Evolutionary conservation across 2,113 vertebrate species (phyloP), one percentile per base, ranked within the genome.

Genomic region (Colaptes auratus): DNA sequence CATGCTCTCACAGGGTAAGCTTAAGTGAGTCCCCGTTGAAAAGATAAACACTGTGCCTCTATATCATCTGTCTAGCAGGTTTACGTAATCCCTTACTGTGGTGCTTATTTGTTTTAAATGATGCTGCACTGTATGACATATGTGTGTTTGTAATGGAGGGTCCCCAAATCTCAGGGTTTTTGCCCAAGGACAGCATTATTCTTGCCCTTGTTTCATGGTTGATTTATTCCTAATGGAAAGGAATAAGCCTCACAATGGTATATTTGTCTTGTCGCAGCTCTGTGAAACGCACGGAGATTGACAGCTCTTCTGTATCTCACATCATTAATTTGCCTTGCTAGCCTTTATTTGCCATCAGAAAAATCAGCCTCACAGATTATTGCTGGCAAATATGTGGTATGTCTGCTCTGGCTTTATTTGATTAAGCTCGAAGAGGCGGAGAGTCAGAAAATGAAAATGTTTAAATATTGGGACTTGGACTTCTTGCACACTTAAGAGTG

Each of bases 221-320:
- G 94, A 92, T 82, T 92, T 95, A 95, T 84, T 94, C 48, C 48
- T 96, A 95, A 96, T 95, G 90, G 90, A 92, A 94, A 89, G 89
- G 77, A 90, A 52, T 96, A 93, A 94, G 33, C 66, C 50, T 84
- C 30, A 58, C 87, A 79, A 70, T 78, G 35, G 73, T 89, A 13
- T 71, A 71, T 94, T 91, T 94, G 88, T 91, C 79, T 93, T 87
- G 44, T 93, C 59, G 88, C 58, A 58, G 56, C 55, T 91, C 64
- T 33, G 1, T 84, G 80, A 93, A 96, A 77, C 71, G 36, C 4
- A 2, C 79, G 70, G 66, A 95, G 92, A 91, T 87, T 74, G 90
- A 63, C 89, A 90, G 70, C 16, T 78, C 76, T 88, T 85, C 79
- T 93, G 71, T 73, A 78, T 87, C 71, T 91, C 53, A 50, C 63